Evolutionary conservation across 2,888 invertebrate species (phyloP), one percentile per base, ranked within the genome.

Genomic region (Tricholauxania praeusta): DNA sequence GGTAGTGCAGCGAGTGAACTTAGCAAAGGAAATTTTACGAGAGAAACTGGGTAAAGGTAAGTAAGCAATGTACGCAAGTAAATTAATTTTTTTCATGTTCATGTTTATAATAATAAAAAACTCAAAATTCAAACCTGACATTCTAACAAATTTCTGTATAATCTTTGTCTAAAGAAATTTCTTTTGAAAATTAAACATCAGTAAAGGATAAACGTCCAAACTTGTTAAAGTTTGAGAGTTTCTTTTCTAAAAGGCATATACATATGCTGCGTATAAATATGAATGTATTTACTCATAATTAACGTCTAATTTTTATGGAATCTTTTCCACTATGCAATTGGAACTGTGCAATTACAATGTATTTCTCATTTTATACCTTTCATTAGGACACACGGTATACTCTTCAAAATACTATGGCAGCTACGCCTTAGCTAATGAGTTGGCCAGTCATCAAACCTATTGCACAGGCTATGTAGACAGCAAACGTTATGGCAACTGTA

Each of bases 401-500:
- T 78, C 74, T 1, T 81, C 79, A 47, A 82, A 82, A 66, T 82
- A 80, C 62, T 82, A 82, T 48, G 79, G 82, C 60, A 82, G 82
- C 71, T 82, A 80, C 60, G 82, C 80, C 0, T 72, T 82, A 57
- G 82, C 80, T 2, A 64, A 78, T 39, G 80, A 80, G 52, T 67
- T 82, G 62, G 73, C 76, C 47, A 75, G 76, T 39, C 32, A 72
- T 17, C 73, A 78, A 39, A 81, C 80, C 12, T 82, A 82, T 49
- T 82, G 82, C 72, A 80, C 80, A 52, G 82, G 82, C 0, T 67
- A 82, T 39, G 73, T 82, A 70, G 82, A 82, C 74, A 75, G 77
- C 22, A 81, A 82, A 52, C 77, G 82, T 0, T 82, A 79, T 68
- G 82, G 82, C 12, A 82, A 82, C 49, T 79, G 82, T 73, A 82